These are phyloP conservation scores for Cichladusa arquata DNA, from an alignment of 2,113 vertebrate species.

Conservation along the genomic window DNA sequence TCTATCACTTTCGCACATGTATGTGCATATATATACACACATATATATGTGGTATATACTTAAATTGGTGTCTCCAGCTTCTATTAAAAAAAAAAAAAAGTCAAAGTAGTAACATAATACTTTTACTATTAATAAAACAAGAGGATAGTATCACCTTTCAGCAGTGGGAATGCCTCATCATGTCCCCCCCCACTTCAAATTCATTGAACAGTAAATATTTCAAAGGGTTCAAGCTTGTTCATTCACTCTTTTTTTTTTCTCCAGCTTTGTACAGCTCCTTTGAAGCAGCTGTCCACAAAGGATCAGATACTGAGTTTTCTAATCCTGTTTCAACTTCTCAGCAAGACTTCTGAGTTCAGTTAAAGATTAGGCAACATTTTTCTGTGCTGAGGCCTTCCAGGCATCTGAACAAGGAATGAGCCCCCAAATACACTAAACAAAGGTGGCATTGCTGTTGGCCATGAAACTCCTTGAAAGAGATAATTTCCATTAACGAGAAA, in stretches of 20 bases:
- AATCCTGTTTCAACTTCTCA: slow-evolving; percentile 54
- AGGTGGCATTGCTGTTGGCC: neutral
- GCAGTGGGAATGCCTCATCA: neutral
- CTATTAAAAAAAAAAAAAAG: neutral
- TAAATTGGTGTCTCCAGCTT: neutral
- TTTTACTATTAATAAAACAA: slow-evolving; percentile 13
- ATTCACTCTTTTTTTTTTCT: neutral
- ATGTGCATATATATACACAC: too few species aligned
- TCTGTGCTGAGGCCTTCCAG: neutral
- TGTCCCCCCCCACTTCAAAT: neutral
- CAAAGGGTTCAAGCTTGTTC: slow-evolving; percentile 15
- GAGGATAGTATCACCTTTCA: neutral
- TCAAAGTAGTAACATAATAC: neutral
- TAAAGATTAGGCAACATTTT: slow-evolving; percentile 14
- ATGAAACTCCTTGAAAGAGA: neutral
- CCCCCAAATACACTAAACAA: neutral
- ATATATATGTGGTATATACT: neutral
- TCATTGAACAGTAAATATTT: slow-evolving; percentile 22
- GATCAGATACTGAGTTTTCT: slow-evolving; percentile 20
- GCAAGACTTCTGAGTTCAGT: slow-evolving; percentile 17
- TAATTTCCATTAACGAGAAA: neutral
- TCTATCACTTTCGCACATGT: neutral
- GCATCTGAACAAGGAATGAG: neutral
- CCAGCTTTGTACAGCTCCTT: slow-evolving; percentile 20
- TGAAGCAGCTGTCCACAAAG: slow-evolving; percentile 25